Evolutionary conservation across 2,888 invertebrate genomes (phyloP), one percentile per base, ranked within the genome.

Genomic region (Eupeodes luniger): DNA sequence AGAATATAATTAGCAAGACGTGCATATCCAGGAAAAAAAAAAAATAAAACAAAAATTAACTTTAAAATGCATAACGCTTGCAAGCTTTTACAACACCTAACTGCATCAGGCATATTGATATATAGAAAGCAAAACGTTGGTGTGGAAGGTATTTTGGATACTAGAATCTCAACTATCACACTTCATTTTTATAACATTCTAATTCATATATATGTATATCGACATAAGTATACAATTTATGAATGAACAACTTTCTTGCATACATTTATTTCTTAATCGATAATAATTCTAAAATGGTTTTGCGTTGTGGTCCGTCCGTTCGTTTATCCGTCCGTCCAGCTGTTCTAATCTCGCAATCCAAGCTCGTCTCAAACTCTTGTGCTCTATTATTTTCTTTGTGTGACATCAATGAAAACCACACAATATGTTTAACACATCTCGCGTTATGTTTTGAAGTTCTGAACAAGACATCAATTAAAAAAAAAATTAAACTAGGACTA

Each of bases 181-280:
- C 59, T 59, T 9, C 4, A 36, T 12, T 57, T 34, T 57, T 34
- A 59, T 14, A 34, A 59, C 36, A 59, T 59, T 36, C 5, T 40
- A n/a, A 59, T 59, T 36, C 59, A 14, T 59, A 59, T 59, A 27
- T 27, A 2, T 27, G 36, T 59, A 2, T 27, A 59, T 59, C n/a
- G 14, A 34, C 34, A 44, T 53, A 27, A 27, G 27, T 27, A 27
- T 27, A 69, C 55, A 16, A 69, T 61, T 80, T 74, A 80, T 84
- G 84, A 84, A 80, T 84, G 84, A 84, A 84, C 55, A 74, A 51
- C 61, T 75, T 84, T 84, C 84, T 84, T 84, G 84, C 79, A 84
- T 79, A 79, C 67, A 14, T 61, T 75, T 61, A 62, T 69, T 80
- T 80, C 61, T 80, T 79, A 80, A 84, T 79, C 61, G 79, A 84